These are phyloP conservation scores for Elachura formosa DNA, from an alignment of 2,113 vertebrate species.

Conservation along the genomic window DNA sequence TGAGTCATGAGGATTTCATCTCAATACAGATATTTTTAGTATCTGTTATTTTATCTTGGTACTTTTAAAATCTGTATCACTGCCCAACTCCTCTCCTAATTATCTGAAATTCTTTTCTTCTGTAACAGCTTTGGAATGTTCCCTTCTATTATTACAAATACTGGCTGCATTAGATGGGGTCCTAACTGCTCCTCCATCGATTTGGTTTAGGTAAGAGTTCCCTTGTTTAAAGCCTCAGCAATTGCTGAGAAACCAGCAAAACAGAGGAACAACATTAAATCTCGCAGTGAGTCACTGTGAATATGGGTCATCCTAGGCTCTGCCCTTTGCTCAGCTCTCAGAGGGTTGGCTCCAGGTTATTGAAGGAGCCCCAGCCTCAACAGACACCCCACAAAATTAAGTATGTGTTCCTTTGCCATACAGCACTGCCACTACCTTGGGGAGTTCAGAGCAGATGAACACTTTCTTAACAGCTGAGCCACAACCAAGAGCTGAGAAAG, in stretches of 20 bases:
- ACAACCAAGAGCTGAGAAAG: neutral
- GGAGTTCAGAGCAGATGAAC: neutral
- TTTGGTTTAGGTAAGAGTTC: neutral
- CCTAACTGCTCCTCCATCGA: neutral
- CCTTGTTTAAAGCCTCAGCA: neutral
- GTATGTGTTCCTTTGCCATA: neutral
- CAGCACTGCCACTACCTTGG: neutral
- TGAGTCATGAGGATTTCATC: constrained; percentile 24
- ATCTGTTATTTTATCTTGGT: constrained; percentile 27
- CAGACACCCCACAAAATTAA: neutral
- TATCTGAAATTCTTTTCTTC: neutral
- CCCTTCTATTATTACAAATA: neutral
- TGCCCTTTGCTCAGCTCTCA: neutral
- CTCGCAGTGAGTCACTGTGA: neutral
- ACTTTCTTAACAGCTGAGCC: neutral
- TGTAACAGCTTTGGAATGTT: constrained; percentile 22
- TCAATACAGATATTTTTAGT: constrained; percentile 42
- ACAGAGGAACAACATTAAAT: neutral
- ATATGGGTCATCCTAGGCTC: neutral
- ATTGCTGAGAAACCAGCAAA: neutral
- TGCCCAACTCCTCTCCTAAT: constrained; percentile 31
- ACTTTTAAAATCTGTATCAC: neutral
- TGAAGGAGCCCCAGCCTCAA: neutral
- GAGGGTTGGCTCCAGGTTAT: neutral
- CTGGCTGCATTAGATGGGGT: neutral